phyloP scores from a whole-genome alignment of 2,888 invertebrate species.

The Drosophila borealis region DNA sequence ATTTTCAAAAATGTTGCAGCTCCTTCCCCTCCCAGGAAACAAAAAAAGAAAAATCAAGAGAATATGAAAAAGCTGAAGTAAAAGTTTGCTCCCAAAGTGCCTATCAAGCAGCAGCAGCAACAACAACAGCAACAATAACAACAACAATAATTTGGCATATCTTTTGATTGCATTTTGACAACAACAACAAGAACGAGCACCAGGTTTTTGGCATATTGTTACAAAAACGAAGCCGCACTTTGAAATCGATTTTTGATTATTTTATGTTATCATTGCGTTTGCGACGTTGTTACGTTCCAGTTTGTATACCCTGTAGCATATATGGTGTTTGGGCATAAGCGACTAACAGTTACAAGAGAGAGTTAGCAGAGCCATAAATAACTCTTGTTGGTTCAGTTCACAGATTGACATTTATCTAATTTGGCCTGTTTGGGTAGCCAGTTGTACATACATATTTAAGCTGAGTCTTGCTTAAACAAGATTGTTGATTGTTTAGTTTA shows the following conservation, averaged over 20 bases:
- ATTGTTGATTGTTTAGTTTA: no score
- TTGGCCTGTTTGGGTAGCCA: no score
- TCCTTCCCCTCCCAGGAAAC: constrained; percentile 3
- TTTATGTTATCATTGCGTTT: constrained; percentile 73
- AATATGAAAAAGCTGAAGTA: constrained; percentile 26
- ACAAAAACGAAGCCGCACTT: constrained; percentile 74
- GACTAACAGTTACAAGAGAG: background rate
- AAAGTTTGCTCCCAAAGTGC: constrained; percentile 73
- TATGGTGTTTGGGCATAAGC: background rate
- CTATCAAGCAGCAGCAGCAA: constrained; percentile 55
- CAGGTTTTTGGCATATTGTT: constrained; percentile 65
- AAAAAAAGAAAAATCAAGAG: constrained; percentile 26
- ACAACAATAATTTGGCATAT: constrained; percentile 47
- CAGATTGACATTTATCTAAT: no score
- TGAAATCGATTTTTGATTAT: constrained; percentile 80
- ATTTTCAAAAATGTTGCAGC: constrained; percentile 54
- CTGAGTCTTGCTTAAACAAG: no score
- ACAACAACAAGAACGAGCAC: constrained; percentile 50
- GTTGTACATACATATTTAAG: no score
- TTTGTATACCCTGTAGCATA: constrained; percentile 22
- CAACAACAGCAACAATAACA: constrained; percentile 50
- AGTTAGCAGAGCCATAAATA: no score
- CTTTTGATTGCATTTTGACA: constrained; percentile 78
- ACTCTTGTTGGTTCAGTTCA: no score
- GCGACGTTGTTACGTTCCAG: constrained; percentile 22